Evolutionary conservation across 2,888 invertebrate species (phyloP).

Genomic region (Papilio protenor): DNA sequence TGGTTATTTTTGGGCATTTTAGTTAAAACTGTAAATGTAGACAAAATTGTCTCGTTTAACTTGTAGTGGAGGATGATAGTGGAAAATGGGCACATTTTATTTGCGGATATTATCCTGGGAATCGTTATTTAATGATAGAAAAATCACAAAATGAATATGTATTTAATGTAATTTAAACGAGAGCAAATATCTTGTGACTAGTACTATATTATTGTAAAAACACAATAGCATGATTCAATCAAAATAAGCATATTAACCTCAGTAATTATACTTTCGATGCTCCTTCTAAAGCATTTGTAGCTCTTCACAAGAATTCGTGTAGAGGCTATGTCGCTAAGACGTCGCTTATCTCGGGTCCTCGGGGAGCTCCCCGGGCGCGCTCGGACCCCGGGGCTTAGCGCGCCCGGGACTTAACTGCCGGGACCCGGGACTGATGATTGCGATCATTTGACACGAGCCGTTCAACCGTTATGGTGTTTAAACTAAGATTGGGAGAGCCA

Average conservation of each 20-base stretch:
- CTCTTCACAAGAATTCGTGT: conserved; percentile 9
- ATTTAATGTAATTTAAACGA: background rate
- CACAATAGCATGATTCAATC: background rate
- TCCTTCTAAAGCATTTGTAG: conserved; percentile 9
- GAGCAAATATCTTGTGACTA: background rate
- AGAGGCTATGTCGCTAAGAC: conserved; percentile 16
- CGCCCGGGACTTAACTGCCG: conserved; percentile 8
- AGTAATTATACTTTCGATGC: background rate
- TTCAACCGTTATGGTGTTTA: conserved; percentile 12
- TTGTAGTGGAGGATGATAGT: background rate
- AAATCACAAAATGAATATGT: background rate
- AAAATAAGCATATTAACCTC: background rate
- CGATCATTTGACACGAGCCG: background rate
- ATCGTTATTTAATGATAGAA: background rate
- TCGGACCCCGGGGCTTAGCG: conserved; percentile 28
- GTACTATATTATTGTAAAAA: background rate
- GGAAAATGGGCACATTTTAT: background rate
- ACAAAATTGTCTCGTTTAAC: too few species aligned
- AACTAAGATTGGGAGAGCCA: background rate
- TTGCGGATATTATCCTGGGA: background rate
- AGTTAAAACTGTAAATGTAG: too few species aligned
- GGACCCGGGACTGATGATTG: conserved; percentile 6
- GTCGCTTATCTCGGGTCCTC: conserved; percentile 25
- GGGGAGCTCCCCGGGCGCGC: conserved; percentile 4
- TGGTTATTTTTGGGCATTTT: background rate